Conservation (phyloP, 2,113 vertebrate genomes). For the Picathartes gymnocephalus region DNA sequence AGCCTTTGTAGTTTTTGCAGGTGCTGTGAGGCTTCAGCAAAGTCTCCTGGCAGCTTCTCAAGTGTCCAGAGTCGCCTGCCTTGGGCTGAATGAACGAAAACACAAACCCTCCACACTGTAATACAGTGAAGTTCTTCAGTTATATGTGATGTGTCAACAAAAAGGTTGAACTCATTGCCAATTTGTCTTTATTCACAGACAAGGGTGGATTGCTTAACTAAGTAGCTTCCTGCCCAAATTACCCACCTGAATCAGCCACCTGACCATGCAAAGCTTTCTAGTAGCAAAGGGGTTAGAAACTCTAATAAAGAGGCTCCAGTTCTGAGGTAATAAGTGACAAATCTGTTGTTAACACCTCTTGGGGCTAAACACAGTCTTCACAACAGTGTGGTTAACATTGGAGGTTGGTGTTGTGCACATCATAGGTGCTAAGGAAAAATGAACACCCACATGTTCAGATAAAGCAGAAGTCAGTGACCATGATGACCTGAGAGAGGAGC, state of each 20-base stretch:
- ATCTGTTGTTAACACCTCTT: neutral
- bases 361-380: neutral
- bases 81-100: neutral
- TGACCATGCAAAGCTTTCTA: neutral
- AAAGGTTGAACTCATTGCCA: neutral
- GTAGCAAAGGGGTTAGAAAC: neutral
- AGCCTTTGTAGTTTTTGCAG: neutral
- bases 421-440: neutral
- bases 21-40: neutral
- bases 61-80: neutral
- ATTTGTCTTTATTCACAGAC: neutral
- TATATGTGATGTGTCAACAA: accelerated
- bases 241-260: accelerated
- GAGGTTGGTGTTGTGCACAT: neutral
- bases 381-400: neutral
- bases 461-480: neutral
- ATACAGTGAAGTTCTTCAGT: neutral
- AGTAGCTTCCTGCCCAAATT: neutral
- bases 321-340: neutral
- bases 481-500: neutral
- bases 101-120: accelerated
- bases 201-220: neutral
- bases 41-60: neutral
- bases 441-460: neutral
- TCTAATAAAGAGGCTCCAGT: neutral